Evolutionary conservation across 2,113 vertebrate genomes (phyloP).

Genomic region (human): DNA sequence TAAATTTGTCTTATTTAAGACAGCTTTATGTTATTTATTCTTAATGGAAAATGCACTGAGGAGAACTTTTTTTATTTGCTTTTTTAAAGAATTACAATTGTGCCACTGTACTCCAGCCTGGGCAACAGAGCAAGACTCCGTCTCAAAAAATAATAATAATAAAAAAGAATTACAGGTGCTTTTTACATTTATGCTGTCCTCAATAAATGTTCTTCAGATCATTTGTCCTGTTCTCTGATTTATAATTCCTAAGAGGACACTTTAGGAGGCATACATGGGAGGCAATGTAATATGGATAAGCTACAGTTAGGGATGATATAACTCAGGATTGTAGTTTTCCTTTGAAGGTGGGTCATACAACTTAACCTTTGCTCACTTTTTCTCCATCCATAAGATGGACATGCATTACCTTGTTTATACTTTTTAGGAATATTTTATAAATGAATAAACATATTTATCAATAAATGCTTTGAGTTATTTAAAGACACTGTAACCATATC

Average conservation of each 20-base stretch:
- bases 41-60: not conserved
- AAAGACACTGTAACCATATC: not conserved
- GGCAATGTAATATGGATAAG: not conserved
- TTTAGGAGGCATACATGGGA: not conserved
- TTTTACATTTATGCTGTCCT: not conserved
- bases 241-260: not conserved
- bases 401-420: not conserved
- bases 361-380: not conserved
- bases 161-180: not conserved
- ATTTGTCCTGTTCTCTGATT: not conserved
- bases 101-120: no score
- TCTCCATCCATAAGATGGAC: not conserved
- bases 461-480: slow-evolving; percentile 26
- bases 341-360: not conserved
- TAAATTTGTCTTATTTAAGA: not conserved
- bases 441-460: not conserved
- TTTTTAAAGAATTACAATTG: not conserved
- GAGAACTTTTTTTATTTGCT: not conserved
- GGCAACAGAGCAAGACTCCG: no score
- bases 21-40: not conserved
- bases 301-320: not conserved
- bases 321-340: not conserved
- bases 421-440: not conserved
- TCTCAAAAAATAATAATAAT: no score
- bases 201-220: not conserved